A percentile compares a stretch with the other conserved stretches of the same genome.
phyloP scores from a whole-genome alignment of 2,888 invertebrate species.

The Plemyria rubiginata region DNA sequence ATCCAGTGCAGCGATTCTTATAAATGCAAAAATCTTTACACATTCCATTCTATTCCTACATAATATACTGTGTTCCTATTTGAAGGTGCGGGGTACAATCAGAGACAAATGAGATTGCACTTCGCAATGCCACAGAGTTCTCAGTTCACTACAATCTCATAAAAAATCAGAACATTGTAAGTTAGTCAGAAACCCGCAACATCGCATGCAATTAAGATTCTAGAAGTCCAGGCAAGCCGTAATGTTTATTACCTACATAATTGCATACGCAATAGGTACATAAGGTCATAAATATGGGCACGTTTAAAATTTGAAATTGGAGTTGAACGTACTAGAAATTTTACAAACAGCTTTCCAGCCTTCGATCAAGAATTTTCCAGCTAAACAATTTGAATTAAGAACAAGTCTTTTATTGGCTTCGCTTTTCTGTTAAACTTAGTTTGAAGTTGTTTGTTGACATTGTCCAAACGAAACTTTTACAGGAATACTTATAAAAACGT shows the following conservation, averaged over 20 bases:
- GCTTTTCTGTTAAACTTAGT: slow-evolving; percentile 8
- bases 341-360: not conserved
- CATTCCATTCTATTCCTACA: too few relatives aligned
- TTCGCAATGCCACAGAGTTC: too few relatives aligned
- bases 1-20: too few relatives aligned
- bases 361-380: too few relatives aligned
- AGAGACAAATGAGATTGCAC: too few relatives aligned
- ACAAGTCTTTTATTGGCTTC: slow-evolving; percentile 11
- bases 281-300: not conserved
- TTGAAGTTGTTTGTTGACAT: slow-evolving; percentile 1
- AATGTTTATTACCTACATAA: not conserved
- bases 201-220: not conserved
- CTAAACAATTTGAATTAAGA: not conserved
- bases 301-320: not conserved
- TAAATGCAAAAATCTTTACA: too few relatives aligned
- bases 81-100: too few relatives aligned
- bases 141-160: not conserved
- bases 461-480: slow-evolving; percentile 1
- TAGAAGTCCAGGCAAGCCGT: slow-evolving; percentile 2
- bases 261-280: not conserved
- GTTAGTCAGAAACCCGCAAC: not conserved
- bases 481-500: slow-evolving; percentile 7
- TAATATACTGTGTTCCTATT: too few relatives aligned
- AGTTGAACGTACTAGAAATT: not conserved
- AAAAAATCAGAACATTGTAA: not conserved